A percentile compares a stretch with the other conserved stretches of the same genome.
phyloP scores from a whole-genome alignment of 2,113 vertebrate genomes.

The Seriola aureovittata region DNA sequence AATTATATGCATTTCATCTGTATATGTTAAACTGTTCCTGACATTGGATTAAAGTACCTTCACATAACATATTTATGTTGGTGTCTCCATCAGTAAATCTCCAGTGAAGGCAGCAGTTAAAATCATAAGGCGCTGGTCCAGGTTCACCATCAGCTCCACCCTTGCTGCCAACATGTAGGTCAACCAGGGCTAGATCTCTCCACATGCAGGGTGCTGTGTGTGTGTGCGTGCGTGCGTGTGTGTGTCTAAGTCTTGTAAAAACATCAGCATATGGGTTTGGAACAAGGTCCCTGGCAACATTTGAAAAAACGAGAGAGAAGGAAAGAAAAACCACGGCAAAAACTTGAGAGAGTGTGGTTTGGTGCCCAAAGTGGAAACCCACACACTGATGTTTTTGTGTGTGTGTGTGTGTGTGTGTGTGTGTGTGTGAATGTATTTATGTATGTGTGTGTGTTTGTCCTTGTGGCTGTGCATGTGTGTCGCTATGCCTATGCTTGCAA shows the following conservation, averaged over 20 bases:
- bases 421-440: conserved; percentile 20
- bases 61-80: conserved; percentile 28
- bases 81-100: conserved; percentile 41
- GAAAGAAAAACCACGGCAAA: conserved; percentile 67
- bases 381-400: conserved; percentile 70
- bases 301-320: conserved; percentile 64
- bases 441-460: conserved; percentile 22
- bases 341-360: conserved; percentile 72
- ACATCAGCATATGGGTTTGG: conserved; percentile 75
- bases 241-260: conserved; percentile 68
- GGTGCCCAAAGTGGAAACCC: conserved; percentile 78
- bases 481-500: conserved; percentile 37
- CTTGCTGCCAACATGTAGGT: conserved; percentile 67
- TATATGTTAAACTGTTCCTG: conserved; percentile 6
- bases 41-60: conserved; percentile 30
- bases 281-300: conserved; percentile 69
- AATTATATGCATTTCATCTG: conserved; percentile 6
- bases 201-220: conserved; percentile 31
- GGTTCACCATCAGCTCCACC: conserved; percentile 59
- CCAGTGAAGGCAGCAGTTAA: conserved; percentile 41
- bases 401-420: conserved; percentile 26
- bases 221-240: conserved; percentile 34
- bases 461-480: conserved; percentile 36
- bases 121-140: conserved; percentile 35
- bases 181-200: conserved; percentile 63